Evolutionary conservation across 2,888 invertebrate genomes (phyloP).

Genomic region (Cremastinae sp.): DNA sequence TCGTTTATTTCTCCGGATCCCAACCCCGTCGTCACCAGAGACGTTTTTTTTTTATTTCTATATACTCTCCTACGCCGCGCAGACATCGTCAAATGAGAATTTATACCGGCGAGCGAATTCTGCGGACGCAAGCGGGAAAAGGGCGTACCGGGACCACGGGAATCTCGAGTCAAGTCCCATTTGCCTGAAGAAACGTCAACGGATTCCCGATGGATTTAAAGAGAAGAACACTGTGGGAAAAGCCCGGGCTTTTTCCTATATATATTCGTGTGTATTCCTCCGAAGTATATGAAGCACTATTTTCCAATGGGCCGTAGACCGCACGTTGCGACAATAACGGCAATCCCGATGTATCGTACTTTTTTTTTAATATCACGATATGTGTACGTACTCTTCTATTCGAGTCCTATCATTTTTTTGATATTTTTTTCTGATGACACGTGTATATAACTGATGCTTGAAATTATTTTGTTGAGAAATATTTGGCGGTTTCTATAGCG

Average conservation of each 20-base stretch:
- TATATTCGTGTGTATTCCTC: no score
- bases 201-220: constrained; percentile 55
- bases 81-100: constrained; percentile 45
- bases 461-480: no score
- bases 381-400: no score
- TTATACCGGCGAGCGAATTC: background rate
- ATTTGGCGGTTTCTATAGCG: no score
- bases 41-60: constrained; percentile 25
- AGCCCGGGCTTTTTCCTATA: no score
- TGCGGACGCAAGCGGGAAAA: background rate
- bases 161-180: background rate
- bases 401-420: no score
- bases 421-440: no score
- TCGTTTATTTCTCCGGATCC: constrained; percentile 39
- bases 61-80: background rate
- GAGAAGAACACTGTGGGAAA: no score
- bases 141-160: background rate
- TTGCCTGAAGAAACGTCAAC: constrained; percentile 9
- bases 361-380: constrained; percentile 68
- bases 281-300: constrained; percentile 8
- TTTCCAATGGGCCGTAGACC: constrained; percentile 52
- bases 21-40: constrained; percentile 59
- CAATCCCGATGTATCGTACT: constrained; percentile 51
- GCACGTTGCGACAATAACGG: constrained; percentile 60
- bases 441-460: no score